These are phyloP conservation scores for Patella vulgata DNA, from an alignment of 1,140 invertebrate genomes.

Conservation along the genomic window DNA sequence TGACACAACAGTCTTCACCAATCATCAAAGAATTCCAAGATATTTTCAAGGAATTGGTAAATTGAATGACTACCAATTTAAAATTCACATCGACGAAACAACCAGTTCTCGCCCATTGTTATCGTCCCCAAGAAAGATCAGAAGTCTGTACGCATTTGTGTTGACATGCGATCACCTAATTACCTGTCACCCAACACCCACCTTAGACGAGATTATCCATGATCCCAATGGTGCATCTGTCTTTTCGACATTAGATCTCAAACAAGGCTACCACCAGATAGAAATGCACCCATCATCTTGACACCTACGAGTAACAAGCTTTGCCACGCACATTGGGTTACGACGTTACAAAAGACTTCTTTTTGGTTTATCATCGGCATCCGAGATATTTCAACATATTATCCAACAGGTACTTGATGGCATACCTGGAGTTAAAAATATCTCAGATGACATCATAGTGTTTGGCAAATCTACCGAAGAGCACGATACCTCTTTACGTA, in stretches of 20 bases:
- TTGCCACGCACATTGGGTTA: conserved; percentile 34
- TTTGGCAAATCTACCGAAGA: conserved; percentile 32
- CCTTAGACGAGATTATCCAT: conserved; percentile 33
- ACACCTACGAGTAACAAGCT: conserved; percentile 46
- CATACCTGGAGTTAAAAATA: conserved; percentile 35
- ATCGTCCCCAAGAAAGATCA: conserved; percentile 29
- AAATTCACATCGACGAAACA: no score
- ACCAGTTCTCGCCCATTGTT: conserved; percentile 24
- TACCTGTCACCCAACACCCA: conserved; percentile 41
- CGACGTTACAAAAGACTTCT: conserved; percentile 33
- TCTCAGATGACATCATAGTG: conserved; percentile 49
- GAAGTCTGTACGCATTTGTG: conserved; percentile 39
- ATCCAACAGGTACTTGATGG: conserved; percentile 29
- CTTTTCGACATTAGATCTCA: conserved; percentile 50
- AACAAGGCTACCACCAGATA: conserved; percentile 43
- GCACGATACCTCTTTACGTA: no score
- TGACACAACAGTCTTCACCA: no score
- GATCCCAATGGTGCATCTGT: conserved; percentile 41
- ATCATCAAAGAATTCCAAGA: no score
- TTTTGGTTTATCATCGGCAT: conserved; percentile 38
- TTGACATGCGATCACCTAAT: conserved; percentile 47
- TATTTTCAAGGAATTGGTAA: no score
- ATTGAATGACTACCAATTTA: no score
- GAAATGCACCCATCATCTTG: conserved; percentile 33
- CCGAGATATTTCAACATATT: conserved; percentile 40